phyloP scores from a whole-genome alignment of 37 sponge, comb jelly and placozoan genomes.

The Ephydatia muelleri region DNA sequence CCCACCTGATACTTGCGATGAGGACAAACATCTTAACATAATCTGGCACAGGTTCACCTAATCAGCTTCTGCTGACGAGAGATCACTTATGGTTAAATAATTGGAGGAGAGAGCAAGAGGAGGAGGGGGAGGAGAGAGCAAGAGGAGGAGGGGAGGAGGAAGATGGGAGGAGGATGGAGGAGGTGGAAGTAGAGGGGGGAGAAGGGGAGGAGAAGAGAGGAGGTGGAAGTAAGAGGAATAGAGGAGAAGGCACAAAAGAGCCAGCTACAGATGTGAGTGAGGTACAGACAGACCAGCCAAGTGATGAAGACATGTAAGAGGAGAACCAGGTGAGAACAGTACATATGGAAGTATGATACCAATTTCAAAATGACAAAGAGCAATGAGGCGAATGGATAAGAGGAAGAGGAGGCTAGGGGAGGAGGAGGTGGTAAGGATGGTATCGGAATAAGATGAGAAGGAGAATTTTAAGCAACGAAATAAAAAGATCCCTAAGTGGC shows the following conservation, averaged over 20 bases:
- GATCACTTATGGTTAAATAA: too few species aligned
- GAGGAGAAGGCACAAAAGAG: not conserved
- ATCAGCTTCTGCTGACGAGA: too few species aligned
- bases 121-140: too few species aligned
- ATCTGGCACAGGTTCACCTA: too few species aligned
- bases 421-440: not conserved
- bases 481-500: not conserved
- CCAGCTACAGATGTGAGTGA: not conserved
- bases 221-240: not conserved
- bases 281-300: not conserved
- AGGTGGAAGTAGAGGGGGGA: too few species aligned
- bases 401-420: slow-evolving; percentile 6
- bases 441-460: not conserved
- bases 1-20: too few species aligned
- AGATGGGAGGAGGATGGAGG: too few species aligned
- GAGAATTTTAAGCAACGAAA: not conserved
- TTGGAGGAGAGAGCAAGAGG: too few species aligned
- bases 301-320: not conserved
- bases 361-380: not conserved
- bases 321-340: not conserved
- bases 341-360: not conserved
- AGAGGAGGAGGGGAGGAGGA: too few species aligned
- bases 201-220: not conserved
- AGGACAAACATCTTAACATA: too few species aligned
- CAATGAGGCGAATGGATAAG: not conserved